Conservation (phyloP, 2,888 invertebrate genomes). For the Mamestra brassicae region DNA sequence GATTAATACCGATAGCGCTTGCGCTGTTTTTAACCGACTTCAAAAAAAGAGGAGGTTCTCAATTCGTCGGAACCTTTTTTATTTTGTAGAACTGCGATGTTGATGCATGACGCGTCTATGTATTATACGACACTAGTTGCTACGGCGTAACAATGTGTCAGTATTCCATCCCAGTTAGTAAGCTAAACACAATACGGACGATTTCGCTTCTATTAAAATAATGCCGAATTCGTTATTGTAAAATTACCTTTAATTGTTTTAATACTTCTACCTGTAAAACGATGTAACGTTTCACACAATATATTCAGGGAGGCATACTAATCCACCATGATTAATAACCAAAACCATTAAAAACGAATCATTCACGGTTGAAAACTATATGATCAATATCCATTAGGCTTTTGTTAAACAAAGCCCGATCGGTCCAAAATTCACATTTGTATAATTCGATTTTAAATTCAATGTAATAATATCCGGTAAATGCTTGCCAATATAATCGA, state of each 20-base stretch:
- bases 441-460: constrained; percentile 45
- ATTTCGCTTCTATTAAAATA: not conserved
- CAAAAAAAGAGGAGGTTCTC: too few species aligned
- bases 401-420: constrained; percentile 41
- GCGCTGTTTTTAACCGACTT: too few species aligned
- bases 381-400: constrained; percentile 21
- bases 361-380: constrained; percentile 10
- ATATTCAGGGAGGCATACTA: not conserved
- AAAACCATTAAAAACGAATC: constrained; percentile 14
- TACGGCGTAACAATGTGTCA: not conserved
- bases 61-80: too few species aligned
- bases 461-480: constrained; percentile 21
- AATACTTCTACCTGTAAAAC: not conserved
- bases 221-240: not conserved
- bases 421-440: constrained; percentile 6
- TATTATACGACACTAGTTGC: not conserved
- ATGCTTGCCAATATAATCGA: constrained; percentile 12
- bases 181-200: not conserved
- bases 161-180: too few species aligned
- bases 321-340: not conserved
- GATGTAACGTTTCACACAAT: not conserved
- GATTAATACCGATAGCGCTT: too few species aligned
- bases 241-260: not conserved
- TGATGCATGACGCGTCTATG: too few species aligned
- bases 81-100: too few species aligned